phyloP scores from a whole-genome alignment of 23 tunicate genomes.

The Ciona savignyi region DNA sequence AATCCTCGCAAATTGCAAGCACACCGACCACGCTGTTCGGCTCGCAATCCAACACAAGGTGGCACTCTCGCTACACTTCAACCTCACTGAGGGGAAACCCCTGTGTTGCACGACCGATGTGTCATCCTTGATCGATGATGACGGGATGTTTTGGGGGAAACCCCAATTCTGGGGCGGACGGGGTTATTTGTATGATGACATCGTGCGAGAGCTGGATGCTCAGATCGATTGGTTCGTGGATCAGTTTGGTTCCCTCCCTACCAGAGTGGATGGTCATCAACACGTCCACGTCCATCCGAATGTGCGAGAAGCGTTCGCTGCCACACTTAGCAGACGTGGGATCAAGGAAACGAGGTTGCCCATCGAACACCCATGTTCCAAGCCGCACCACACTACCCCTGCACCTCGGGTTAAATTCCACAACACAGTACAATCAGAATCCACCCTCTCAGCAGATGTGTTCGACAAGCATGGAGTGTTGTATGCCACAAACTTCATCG shows the following conservation, averaged over 20 bases:
- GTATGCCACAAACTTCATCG: conserved; percentile 37
- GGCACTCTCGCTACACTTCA: conserved; percentile 83
- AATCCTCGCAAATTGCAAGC: conserved; percentile 59
- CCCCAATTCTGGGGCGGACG: conserved; percentile 22
- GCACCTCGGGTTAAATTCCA: conserved; percentile 12
- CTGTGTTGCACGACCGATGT: conserved; percentile 26
- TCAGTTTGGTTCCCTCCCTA: conserved; percentile 34
- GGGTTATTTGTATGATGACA: conserved; percentile 11
- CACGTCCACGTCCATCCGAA: conserved; percentile 78
- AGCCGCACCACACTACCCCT: background rate
- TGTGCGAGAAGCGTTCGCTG: conserved; percentile 37
- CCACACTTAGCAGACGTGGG: conserved; percentile 12
- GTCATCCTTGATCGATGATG: conserved; percentile 23
- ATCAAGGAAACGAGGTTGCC: conserved; percentile 59
- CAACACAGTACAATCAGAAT: background rate
- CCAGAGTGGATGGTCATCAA: conserved; percentile 92
- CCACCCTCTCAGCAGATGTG: background rate
- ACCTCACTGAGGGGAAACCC: conserved; percentile 88
- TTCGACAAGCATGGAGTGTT: conserved; percentile 14
- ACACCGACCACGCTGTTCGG: conserved; percentile 17
- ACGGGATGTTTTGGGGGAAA: conserved; percentile 71
- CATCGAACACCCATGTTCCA: conserved; percentile 14
- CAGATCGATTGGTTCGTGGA: conserved; percentile 70
- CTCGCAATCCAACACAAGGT: conserved; percentile 24
- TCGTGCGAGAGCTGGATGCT: conserved; percentile 54